Percentiles rank a stretch among this genome's conserved stretches.
phyloP scores from a whole-genome alignment of 1,140 invertebrate species.

The Daktulosphaira vitifoliae region DNA sequence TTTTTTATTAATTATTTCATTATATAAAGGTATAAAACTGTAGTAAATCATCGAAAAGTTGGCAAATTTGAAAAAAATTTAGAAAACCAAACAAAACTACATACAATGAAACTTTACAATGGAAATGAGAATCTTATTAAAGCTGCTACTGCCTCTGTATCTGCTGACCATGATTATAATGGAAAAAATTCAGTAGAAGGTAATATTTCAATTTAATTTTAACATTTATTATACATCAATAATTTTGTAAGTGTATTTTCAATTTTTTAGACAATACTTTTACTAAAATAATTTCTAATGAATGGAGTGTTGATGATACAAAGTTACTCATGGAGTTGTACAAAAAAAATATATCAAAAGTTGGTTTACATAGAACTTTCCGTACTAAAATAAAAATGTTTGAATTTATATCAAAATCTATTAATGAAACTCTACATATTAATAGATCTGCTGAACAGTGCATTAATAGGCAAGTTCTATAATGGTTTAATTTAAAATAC shows the following conservation, averaged over 20 bases:
- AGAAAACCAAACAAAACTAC: background rate
- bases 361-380: constrained; percentile 20
- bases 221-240: no score
- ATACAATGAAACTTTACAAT: background rate
- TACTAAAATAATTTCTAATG: background rate
- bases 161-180: constrained; percentile 26
- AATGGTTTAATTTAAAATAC: no score
- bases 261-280: no score
- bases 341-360: constrained; percentile 22
- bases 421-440: constrained; percentile 4
- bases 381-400: constrained; percentile 30
- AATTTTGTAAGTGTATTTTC: no score
- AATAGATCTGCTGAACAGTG: constrained; percentile 27
- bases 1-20: no score
- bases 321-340: constrained; percentile 18
- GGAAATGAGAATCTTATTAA: background rate
- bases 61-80: background rate
- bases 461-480: constrained; percentile 9
- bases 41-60: constrained; percentile 18
- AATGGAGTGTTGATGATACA: constrained; percentile 19
- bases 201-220: no score
- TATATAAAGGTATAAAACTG: constrained; percentile 10
- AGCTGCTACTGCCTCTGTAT: constrained; percentile 10
- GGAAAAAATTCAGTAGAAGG: constrained; percentile 1
- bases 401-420: background rate